Evolutionary conservation across 2,888 invertebrate genomes (phyloP), one percentile per base, ranked within the genome.

Genomic region (Folsomia manolachei): DNA sequence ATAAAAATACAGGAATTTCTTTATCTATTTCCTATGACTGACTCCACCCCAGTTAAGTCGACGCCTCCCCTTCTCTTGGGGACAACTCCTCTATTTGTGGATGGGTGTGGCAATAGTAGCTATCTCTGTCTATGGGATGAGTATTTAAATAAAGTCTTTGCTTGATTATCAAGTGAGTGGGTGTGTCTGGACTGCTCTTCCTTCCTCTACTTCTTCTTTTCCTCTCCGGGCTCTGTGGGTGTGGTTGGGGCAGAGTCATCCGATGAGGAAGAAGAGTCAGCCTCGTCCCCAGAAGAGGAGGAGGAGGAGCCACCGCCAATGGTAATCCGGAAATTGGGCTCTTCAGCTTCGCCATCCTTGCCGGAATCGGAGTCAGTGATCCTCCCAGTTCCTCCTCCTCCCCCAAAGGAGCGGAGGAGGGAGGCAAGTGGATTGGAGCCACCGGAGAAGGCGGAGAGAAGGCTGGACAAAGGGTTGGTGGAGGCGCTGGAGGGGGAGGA

Each of bases 311-410:
- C 77, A 64, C 11, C 7, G 4, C 56, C 77, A 67, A 81, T 80
- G 21, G 80, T 79, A 65, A 81, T 81, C 25, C 81, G 75, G 77
- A 81, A 81, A 63, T 80, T 81, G 11, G 81, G 80, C 63, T 81
- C 81, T 23, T 79, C 79, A 60, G 78, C 69, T 56, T 19, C 56
- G 7, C 11, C 7, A 14, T 7, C 4, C 4, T 4, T 9, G 39
- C 7, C 4, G 7, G 39, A 39, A 39, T 39, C 39, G 14, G 39
- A 39, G 56, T 7, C 56, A 19, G 18, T 19, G 56, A 39, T 4
- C 14, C 7, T 4, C 7, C 39, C 14, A 14, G 39, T 9, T 39
- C 39, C 39, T 9, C 76, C 75, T 61, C 76, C 74, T 70, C 67
- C 27, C 25, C 69, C 71, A 0, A 71, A 64, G 27, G 73, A 71